Percentiles rank a stretch among this genome's conserved stretches.
Conservation (phyloP, 2,113 vertebrate species). For the Ptilorrhoa leucosticta region DNA sequence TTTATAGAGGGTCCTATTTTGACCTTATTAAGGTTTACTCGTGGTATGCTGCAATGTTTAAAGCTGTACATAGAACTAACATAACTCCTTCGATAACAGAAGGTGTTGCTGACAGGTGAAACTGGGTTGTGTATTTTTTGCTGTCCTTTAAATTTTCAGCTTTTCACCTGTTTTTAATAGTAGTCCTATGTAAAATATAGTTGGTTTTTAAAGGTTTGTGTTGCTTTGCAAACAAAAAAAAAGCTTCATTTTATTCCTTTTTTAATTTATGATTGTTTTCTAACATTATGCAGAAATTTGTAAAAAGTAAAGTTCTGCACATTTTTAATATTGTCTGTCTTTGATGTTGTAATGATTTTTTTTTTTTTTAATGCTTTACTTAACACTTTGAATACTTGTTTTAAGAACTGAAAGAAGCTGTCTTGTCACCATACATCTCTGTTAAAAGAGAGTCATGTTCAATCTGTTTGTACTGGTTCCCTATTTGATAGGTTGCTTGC, state of each 20-base stretch:
- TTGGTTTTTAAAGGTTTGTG: slow-evolving; percentile 53
- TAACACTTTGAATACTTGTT: slow-evolving; percentile 59
- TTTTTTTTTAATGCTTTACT: slow-evolving; percentile 44
- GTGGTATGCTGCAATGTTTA: slow-evolving; percentile 63
- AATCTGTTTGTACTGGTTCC: slow-evolving; percentile 61
- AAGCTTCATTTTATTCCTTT: slow-evolving; percentile 57
- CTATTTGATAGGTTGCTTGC: slow-evolving; percentile 69
- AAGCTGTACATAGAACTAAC: slow-evolving; percentile 37
- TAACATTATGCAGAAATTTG: slow-evolving; percentile 59
- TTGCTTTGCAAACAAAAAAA: slow-evolving; percentile 47
- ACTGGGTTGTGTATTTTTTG: slow-evolving; percentile 52
- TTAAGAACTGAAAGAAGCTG: slow-evolving; percentile 65
- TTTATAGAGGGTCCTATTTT: slow-evolving; percentile 73
- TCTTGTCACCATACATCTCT: slow-evolving; percentile 68
- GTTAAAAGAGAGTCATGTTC: slow-evolving; percentile 74
- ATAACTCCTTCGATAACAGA: slow-evolving; percentile 55
- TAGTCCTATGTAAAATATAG: slow-evolving; percentile 54
- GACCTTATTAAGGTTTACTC: slow-evolving; percentile 77
- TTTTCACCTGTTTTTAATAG: slow-evolving; percentile 54
- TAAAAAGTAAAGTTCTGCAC: slow-evolving; percentile 61
- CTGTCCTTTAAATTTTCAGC: slow-evolving; percentile 50
- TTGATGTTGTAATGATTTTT: slow-evolving; percentile 60
- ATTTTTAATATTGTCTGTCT: slow-evolving; percentile 70
- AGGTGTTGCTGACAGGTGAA: slow-evolving; percentile 55
- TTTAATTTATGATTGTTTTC: slow-evolving; percentile 72